Conservation (phyloP, 2,113 vertebrate species). For the Chaetodon trifascialis region DNA sequence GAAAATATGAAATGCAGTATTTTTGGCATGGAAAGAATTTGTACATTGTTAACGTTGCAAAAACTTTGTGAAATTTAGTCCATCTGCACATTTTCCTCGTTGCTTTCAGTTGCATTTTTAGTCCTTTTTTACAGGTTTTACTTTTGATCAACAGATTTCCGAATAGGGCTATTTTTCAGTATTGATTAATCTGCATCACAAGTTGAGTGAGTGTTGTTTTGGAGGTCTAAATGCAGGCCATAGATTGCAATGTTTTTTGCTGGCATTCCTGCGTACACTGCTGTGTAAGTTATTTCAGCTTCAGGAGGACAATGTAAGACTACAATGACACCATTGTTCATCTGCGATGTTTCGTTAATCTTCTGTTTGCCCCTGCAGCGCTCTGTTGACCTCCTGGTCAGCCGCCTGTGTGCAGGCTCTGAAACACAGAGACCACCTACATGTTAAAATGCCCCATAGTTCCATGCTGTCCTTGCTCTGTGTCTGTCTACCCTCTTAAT, state of each 20-base stretch:
- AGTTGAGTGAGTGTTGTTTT: background rate
- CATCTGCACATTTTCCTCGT: background rate
- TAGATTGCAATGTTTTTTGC: background rate
- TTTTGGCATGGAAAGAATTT: background rate
- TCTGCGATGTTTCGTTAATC: slow-evolving; percentile 48
- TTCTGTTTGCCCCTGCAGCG: slow-evolving; percentile 16
- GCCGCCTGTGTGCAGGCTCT: slow-evolving; percentile 37
- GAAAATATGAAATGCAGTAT: background rate
- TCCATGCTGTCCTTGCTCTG: slow-evolving; percentile 12
- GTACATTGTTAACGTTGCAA: background rate
- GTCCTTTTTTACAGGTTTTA: background rate
- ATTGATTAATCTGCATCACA: no score
- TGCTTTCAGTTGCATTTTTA: background rate
- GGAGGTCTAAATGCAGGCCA: background rate
- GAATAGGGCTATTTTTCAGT: background rate
- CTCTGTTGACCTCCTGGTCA: slow-evolving; percentile 46
- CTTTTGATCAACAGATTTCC: background rate
- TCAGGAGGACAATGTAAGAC: slow-evolving; percentile 17
- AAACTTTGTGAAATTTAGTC: background rate
- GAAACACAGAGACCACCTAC: slow-evolving; percentile 59
- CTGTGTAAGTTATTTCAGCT: slow-evolving; percentile 1
- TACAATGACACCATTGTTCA: slow-evolving; percentile 44
- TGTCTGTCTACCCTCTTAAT: slow-evolving; percentile 8
- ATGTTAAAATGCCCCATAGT: slow-evolving; percentile 24
- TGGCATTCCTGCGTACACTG: background rate